Conservation (phyloP, 1,140 invertebrate species). For the Marisa cornuarietis region DNA sequence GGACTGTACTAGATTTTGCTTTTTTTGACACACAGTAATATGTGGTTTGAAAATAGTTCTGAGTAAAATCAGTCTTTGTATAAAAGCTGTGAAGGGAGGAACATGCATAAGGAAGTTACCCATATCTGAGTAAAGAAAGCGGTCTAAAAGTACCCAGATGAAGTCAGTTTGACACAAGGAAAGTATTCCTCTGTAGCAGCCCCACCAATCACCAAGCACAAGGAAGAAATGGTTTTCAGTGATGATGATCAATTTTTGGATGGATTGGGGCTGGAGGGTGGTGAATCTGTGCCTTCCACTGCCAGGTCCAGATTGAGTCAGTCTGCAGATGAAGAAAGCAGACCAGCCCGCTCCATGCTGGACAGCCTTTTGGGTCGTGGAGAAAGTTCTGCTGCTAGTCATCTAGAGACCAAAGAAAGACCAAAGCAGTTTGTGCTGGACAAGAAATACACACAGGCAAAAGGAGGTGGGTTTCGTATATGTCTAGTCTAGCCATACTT, state of each 20-base stretch:
- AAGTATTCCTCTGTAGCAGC: not conserved
- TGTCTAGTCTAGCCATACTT: too few relatives aligned
- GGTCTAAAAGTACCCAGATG: not conserved
- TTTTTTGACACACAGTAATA: too few relatives aligned
- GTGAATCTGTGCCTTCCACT: not conserved
- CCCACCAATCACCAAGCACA: conserved; percentile 30
- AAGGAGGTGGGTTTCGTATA: conserved; percentile 17
- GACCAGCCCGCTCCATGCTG: conserved; percentile 47
- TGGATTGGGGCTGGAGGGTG: conserved; percentile 41
- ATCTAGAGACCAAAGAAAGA: conserved; percentile 41
- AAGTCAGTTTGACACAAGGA: too few relatives aligned
- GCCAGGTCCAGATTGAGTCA: conserved; percentile 9
- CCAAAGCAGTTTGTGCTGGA: conserved; percentile 52
- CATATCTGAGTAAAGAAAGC: not conserved
- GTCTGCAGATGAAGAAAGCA: conserved; percentile 35
- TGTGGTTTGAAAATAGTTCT: too few relatives aligned
- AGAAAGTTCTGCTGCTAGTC: conserved; percentile 31
- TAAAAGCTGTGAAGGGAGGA: too few relatives aligned
- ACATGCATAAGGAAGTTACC: not conserved
- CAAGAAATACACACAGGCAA: conserved; percentile 46
- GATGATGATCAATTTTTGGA: conserved; percentile 50
- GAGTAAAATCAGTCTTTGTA: too few relatives aligned
- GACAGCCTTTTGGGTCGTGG: conserved; percentile 48
- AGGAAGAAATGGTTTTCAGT: conserved; percentile 45
- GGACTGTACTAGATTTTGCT: too few relatives aligned